phyloP scores from a whole-genome alignment of 2,888 invertebrate species.

The Drosophila nr. perissopoda region DNA sequence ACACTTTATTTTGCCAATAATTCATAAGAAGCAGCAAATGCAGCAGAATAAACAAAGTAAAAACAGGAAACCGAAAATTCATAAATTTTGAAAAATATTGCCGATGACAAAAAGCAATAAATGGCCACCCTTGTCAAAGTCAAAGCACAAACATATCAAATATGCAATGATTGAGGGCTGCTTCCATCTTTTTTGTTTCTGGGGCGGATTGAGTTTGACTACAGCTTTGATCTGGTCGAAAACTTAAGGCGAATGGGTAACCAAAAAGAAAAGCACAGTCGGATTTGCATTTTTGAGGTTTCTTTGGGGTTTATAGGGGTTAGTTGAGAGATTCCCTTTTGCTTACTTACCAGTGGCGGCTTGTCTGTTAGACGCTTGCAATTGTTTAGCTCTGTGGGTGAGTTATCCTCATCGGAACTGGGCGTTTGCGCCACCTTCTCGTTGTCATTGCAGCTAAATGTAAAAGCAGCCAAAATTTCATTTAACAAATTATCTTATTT shows the following conservation, averaged over 20 bases:
- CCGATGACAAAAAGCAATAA: conserved; percentile 66
- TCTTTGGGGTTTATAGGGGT: neutral
- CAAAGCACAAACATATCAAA: conserved; percentile 54
- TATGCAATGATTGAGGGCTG: conserved; percentile 45
- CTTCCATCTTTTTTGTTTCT: neutral
- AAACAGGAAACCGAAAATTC: conserved; percentile 34
- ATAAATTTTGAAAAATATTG: conserved; percentile 55
- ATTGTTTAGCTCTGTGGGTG: conserved; percentile 93
- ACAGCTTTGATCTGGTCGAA: conserved; percentile 39
- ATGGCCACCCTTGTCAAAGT: conserved; percentile 79
- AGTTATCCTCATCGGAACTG: conserved; percentile 93
- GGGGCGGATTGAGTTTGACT: neutral
- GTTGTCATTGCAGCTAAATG: conserved; percentile 84
- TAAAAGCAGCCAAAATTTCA: neutral
- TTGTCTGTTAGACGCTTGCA: conserved; percentile 92
- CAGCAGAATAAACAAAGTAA: conserved; percentile 52
- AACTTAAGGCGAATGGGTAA: conserved; percentile 6
- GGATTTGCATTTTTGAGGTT: conserved; percentile 28
- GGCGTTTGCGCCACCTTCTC: conserved; percentile 81
- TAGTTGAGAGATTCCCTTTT: neutral
- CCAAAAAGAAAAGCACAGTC: conserved; percentile 5
- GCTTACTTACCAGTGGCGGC: conserved; percentile 87
- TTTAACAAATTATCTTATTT: neutral
- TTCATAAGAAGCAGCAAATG: conserved; percentile 67
- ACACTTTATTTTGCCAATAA: conserved; percentile 69